Conservation (phyloP, 92 coral and sea anemone species). For the Nematostella vectensis region DNA sequence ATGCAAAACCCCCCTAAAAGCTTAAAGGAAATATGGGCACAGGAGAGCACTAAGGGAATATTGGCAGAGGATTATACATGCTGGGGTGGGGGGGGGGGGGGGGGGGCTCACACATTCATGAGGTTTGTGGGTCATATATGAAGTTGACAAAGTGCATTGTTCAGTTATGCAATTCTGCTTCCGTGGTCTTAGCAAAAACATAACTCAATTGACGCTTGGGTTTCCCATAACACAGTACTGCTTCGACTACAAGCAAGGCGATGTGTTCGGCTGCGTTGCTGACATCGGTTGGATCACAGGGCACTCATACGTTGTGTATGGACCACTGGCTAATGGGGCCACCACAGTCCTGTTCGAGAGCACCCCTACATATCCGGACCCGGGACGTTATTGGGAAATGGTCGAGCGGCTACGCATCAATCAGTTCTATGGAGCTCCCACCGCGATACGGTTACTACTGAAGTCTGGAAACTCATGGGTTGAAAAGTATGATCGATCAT, state of each 20-base stretch:
- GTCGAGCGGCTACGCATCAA: constrained; percentile 76
- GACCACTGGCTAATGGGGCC: constrained; percentile 93
- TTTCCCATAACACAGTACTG: constrained; percentile 55
- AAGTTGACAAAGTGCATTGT: too few relatives aligned
- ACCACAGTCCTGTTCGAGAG: constrained; percentile 90
- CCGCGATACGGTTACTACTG: constrained; percentile 73
- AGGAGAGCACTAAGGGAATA: too few relatives aligned
- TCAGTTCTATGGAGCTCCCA: constrained; percentile 92
- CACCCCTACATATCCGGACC: constrained; percentile 98
- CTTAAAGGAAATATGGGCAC: too few relatives aligned
- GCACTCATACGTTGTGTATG: constrained; percentile 92
- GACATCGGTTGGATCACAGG: constrained; percentile 99
- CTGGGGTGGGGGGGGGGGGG: too few relatives aligned
- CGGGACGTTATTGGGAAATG: constrained; percentile 99
- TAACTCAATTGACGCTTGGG: too few relatives aligned
- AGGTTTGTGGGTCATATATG: too few relatives aligned
- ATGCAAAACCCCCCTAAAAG: too few relatives aligned
- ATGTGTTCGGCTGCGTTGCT: constrained; percentile 90
- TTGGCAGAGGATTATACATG: too few relatives aligned
- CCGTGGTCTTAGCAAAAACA: too few relatives aligned
- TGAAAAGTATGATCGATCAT: constrained; percentile 85
- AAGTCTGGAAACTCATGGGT: constrained; percentile 85
- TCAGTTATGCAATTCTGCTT: too few relatives aligned
- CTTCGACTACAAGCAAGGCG: constrained; percentile 86
- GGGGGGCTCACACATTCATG: too few relatives aligned